A percentile compares a stretch with the other conserved stretches of the same genome.
Conservation (phyloP, 2,797 vertebrate genomes). For the Malurus leucopterus region DNA sequence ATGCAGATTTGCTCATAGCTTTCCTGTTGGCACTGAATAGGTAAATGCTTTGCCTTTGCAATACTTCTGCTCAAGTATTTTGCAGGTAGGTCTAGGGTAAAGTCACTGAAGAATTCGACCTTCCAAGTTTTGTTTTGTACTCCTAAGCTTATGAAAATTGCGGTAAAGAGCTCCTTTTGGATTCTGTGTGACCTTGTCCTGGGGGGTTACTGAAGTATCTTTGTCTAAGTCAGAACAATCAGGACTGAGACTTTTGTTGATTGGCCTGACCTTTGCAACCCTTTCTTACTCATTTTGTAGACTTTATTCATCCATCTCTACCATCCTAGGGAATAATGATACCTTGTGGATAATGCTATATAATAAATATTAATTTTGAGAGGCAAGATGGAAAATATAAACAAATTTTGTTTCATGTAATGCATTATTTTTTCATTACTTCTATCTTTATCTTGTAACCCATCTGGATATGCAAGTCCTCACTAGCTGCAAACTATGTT, state of each 20-base stretch:
- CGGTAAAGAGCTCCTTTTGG: background rate
- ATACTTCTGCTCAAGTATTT: background rate
- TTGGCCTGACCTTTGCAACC: background rate
- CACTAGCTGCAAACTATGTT: background rate
- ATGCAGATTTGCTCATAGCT: background rate
- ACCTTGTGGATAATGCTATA: background rate
- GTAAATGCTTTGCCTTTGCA: background rate
- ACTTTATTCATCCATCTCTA: background rate
- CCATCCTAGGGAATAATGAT: background rate
- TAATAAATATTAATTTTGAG: constrained; percentile 23
- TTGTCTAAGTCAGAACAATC: background rate
- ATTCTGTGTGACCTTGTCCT: background rate
- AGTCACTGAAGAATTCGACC: background rate
- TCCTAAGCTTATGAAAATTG: background rate
- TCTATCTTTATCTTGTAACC: background rate
- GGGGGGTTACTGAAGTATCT: background rate
- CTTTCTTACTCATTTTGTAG: background rate
- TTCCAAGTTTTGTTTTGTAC: background rate
- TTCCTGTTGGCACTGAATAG: background rate
- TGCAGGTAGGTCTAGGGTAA: background rate
- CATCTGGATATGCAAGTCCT: background rate
- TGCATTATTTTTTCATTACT: background rate
- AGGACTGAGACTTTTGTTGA: background rate
- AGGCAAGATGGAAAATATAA: constrained; percentile 1
- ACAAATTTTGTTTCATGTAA: background rate